Conservation (phyloP, 2,888 invertebrate genomes). For the Encarsia formosa region DNA sequence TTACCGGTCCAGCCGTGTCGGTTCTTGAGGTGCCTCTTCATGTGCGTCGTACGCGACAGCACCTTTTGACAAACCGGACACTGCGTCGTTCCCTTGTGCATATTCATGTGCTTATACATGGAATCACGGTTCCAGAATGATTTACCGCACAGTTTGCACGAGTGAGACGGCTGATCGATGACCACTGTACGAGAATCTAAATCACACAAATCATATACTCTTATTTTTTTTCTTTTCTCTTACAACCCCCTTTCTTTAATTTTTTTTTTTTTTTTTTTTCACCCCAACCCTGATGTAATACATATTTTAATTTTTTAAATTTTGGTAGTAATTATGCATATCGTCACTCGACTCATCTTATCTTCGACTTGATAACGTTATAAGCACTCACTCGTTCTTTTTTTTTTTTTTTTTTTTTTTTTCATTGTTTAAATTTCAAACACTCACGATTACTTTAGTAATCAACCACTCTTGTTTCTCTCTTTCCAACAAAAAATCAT, state of each 20-base stretch:
- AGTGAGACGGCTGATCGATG: slow-evolving; percentile 51
- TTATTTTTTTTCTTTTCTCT: background rate
- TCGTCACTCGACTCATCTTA: too few relatives aligned
- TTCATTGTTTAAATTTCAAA: too few relatives aligned
- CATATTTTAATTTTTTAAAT: too few relatives aligned
- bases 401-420: too few relatives aligned
- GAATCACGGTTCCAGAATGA: slow-evolving; percentile 54
- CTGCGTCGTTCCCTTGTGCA: slow-evolving; percentile 54
- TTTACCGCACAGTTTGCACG: slow-evolving; percentile 53
- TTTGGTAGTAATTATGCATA: too few relatives aligned
- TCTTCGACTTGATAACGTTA: too few relatives aligned
- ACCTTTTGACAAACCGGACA: slow-evolving; percentile 54
- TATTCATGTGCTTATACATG: slow-evolving; percentile 55
- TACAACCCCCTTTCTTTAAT: background rate
- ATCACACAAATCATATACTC: slow-evolving; percentile 5
- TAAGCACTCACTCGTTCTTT: too few relatives aligned
- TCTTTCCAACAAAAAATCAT: slow-evolving; percentile 16
- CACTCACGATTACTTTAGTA: background rate
- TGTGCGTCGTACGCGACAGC: slow-evolving; percentile 52
- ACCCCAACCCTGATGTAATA: too few relatives aligned
- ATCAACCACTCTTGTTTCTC: too few relatives aligned
- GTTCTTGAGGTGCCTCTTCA: slow-evolving; percentile 51
- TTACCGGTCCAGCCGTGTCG: slow-evolving; percentile 49
- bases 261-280: background rate
- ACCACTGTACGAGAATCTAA: slow-evolving; percentile 45